These are phyloP conservation scores for Heliconius cydno DNA, from an alignment of 2,888 invertebrate genomes.

Conservation along the genomic window DNA sequence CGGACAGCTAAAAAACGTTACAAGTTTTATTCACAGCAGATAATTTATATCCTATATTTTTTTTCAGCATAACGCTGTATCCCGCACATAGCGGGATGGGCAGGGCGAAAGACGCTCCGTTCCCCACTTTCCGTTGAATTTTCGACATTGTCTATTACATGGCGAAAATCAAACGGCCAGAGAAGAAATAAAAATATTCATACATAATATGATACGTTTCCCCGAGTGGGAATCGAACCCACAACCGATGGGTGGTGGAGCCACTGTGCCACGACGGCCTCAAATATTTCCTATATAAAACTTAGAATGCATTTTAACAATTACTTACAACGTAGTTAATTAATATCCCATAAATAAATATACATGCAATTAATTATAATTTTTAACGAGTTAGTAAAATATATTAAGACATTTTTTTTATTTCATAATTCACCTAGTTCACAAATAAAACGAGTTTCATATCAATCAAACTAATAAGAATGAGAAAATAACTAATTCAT, in stretches of 20 bases:
- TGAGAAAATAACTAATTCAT: conserved; percentile 1
- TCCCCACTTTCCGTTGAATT: too few relatives aligned
- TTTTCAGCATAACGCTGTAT: too few relatives aligned
- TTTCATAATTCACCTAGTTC: not conserved
- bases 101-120: too few relatives aligned
- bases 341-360: too few relatives aligned
- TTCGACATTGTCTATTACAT: not conserved
- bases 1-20: too few relatives aligned
- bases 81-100: too few relatives aligned
- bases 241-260: not conserved
- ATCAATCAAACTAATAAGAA: conserved; percentile 22
- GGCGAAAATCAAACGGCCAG: not conserved
- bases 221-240: not conserved
- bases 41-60: too few relatives aligned
- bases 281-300: not conserved
- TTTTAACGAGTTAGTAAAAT: not conserved
- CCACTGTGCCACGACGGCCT: not conserved
- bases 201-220: not conserved
- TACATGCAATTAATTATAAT: not conserved
- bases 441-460: not conserved
- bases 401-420: not conserved
- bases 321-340: too few relatives aligned
- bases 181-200: not conserved
- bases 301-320: too few relatives aligned
- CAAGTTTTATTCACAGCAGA: too few relatives aligned